phyloP scores from a whole-genome alignment of 2,797 vertebrate genomes.

The Chelmon rostratus region DNA sequence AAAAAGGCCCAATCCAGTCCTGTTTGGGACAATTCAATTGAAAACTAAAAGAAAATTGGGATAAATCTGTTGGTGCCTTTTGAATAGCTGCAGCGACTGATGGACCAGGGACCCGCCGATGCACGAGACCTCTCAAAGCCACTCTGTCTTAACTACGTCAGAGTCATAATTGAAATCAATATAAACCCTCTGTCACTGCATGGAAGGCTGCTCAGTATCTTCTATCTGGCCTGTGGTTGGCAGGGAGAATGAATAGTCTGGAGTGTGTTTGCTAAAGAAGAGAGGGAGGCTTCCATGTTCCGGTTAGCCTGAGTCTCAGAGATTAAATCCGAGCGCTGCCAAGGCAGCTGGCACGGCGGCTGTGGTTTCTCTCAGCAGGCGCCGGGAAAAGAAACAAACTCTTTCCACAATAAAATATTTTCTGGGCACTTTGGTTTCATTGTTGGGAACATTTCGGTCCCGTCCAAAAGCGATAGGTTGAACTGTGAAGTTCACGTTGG shows the following conservation, averaged over 20 bases:
- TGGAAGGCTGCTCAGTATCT: constrained; percentile 47
- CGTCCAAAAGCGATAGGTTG: constrained; percentile 52
- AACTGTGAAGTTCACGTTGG: constrained; percentile 51
- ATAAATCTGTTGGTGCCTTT: constrained; percentile 36
- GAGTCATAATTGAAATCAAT: constrained; percentile 65
- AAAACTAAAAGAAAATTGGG: background rate
- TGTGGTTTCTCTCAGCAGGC: constrained; percentile 43
- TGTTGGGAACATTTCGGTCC: constrained; percentile 57
- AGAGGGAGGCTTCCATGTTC: constrained; percentile 31
- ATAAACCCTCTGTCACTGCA: constrained; percentile 41
- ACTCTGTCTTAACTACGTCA: constrained; percentile 40
- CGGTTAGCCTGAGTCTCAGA: constrained; percentile 63
- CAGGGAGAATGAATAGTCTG: constrained; percentile 33
- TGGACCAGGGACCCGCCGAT: constrained; percentile 22
- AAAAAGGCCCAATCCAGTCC: background rate
- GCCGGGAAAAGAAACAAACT: constrained; percentile 51
- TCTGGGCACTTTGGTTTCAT: constrained; percentile 62
- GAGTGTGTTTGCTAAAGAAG: constrained; percentile 49
- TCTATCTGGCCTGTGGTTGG: constrained; percentile 28
- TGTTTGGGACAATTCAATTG: constrained; percentile 27
- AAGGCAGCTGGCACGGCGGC: constrained; percentile 64
- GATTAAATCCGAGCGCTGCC: constrained; percentile 70
- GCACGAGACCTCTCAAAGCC: constrained; percentile 39
- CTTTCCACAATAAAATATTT: constrained; percentile 59
- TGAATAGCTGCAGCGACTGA: constrained; percentile 42